Evolutionary conservation across 2,888 invertebrate genomes (phyloP).

Genomic region (Balanococcus diminutus): DNA sequence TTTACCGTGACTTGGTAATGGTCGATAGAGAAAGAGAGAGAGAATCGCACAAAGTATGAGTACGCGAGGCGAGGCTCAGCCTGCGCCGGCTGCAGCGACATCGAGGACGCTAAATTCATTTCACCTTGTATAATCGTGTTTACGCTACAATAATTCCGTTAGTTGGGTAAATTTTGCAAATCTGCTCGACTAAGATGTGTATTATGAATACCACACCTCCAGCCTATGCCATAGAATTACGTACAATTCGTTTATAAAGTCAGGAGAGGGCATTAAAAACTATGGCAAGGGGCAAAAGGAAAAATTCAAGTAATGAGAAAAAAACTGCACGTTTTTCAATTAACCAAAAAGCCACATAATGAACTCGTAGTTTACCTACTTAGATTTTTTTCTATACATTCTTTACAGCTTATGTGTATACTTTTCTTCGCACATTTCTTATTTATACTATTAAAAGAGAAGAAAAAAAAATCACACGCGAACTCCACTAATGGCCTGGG

Average conservation of each 20-base stretch:
- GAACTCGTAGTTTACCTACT: not conserved
- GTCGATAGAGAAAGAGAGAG: not conserved
- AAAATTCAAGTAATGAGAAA: not conserved
- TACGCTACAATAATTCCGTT: slow-evolving; percentile 39
- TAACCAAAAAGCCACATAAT: not conserved
- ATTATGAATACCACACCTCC: not conserved
- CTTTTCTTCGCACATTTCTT: not conserved
- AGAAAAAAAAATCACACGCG: not conserved
- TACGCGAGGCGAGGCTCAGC: not conserved
- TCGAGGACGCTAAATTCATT: slow-evolving; percentile 37
- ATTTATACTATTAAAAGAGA: not conserved
- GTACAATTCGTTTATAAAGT: not conserved
- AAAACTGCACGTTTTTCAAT: not conserved
- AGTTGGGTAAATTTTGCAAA: slow-evolving; percentile 29
- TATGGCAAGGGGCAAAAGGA: not conserved
- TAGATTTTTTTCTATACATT: not conserved
- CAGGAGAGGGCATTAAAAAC: not conserved
- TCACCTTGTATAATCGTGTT: slow-evolving; percentile 31
- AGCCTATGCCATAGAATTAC: not conserved
- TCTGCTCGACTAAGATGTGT: not conserved
- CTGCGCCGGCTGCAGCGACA: not conserved
- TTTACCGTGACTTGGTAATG: not conserved
- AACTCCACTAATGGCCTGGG: not conserved
- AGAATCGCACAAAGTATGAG: not conserved
- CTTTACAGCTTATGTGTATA: not conserved